Evolutionary conservation across 2,113 vertebrate genomes (phyloP).

Genomic region (Alaudala cheleensis): DNA sequence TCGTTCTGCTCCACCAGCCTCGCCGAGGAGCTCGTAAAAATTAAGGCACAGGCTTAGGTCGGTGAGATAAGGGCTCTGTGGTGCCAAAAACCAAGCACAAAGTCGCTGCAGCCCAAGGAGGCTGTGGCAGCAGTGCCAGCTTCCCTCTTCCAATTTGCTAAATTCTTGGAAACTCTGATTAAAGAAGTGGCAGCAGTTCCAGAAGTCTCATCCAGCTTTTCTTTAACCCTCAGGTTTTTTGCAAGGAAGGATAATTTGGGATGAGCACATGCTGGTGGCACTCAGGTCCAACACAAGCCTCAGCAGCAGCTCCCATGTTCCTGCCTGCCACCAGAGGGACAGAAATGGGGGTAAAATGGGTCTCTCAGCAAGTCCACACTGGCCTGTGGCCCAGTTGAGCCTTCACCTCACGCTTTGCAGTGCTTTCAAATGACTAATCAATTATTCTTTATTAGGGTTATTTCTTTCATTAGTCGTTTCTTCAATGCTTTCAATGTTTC

Average conservation of each 20-base stretch:
- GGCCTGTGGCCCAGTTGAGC: not conserved
- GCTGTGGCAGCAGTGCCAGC: not conserved
- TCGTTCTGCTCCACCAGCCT: not conserved
- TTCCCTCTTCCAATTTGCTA: constrained; percentile 64
- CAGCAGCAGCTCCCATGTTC: not conserved
- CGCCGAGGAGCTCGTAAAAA: constrained; percentile 34
- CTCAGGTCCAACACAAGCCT: not conserved
- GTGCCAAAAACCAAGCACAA: constrained; percentile 23
- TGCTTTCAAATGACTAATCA: constrained; percentile 17
- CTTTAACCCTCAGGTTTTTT: constrained; percentile 19
- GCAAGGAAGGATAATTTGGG: constrained; percentile 34
- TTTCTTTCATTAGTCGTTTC: constrained; percentile 67
- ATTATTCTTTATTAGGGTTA: constrained; percentile 55
- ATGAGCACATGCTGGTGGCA: not conserved
- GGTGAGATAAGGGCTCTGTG: constrained; percentile 47
- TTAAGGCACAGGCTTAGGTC: constrained; percentile 50
- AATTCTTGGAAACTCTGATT: constrained; percentile 63
- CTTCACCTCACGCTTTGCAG: not conserved
- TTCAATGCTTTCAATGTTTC: constrained; percentile 48
- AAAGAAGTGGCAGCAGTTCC: constrained; percentile 26
- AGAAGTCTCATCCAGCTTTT: constrained; percentile 41
- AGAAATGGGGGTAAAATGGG: not conserved
- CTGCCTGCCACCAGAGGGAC: not conserved
- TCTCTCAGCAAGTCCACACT: not conserved
- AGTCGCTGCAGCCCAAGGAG: constrained; percentile 51